Evolutionary conservation across 2,888 invertebrate species (phyloP).

Genomic region (Lasiommata megera): DNA sequence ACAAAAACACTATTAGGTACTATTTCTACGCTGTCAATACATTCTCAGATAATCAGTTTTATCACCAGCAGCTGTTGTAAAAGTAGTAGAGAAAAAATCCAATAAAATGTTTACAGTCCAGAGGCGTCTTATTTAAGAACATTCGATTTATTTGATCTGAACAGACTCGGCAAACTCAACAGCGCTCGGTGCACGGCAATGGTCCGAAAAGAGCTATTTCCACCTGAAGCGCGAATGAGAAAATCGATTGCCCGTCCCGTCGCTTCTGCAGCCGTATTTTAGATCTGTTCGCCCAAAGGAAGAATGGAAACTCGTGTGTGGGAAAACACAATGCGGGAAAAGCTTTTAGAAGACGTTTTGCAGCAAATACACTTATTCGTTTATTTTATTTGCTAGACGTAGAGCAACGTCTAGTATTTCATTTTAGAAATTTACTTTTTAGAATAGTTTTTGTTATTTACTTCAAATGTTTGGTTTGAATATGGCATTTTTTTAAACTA

Average conservation of each 20-base stretch:
- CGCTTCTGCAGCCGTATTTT: slow-evolving; percentile 23
- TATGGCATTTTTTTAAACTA: background rate
- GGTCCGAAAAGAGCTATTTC: slow-evolving; percentile 59
- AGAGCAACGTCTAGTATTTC: background rate
- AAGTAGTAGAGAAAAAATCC: slow-evolving; percentile 30
- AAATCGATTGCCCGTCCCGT: slow-evolving; percentile 44
- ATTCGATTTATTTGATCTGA: slow-evolving; percentile 59
- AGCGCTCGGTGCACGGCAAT: slow-evolving; percentile 47
- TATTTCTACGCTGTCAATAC: background rate
- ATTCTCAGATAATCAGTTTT: slow-evolving; percentile 9
- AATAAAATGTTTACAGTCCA: slow-evolving; percentile 42
- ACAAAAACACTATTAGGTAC: background rate
- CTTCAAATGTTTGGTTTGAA: background rate
- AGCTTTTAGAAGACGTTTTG: slow-evolving; percentile 11
- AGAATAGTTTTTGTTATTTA: background rate
- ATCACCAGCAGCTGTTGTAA: slow-evolving; percentile 23
- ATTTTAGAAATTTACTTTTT: background rate
- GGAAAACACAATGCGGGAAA: slow-evolving; percentile 13
- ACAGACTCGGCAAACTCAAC: slow-evolving; percentile 34
- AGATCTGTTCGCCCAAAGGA: slow-evolving; percentile 15
- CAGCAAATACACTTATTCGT: slow-evolving; percentile 3
- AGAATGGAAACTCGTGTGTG: slow-evolving; percentile 17
- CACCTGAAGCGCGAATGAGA: slow-evolving; percentile 49
- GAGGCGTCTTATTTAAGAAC: slow-evolving; percentile 40
- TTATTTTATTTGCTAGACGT: background rate